These are phyloP conservation scores for Alfaro cultratus DNA, from an alignment of 2,797 vertebrate genomes.

Conservation along the genomic window DNA sequence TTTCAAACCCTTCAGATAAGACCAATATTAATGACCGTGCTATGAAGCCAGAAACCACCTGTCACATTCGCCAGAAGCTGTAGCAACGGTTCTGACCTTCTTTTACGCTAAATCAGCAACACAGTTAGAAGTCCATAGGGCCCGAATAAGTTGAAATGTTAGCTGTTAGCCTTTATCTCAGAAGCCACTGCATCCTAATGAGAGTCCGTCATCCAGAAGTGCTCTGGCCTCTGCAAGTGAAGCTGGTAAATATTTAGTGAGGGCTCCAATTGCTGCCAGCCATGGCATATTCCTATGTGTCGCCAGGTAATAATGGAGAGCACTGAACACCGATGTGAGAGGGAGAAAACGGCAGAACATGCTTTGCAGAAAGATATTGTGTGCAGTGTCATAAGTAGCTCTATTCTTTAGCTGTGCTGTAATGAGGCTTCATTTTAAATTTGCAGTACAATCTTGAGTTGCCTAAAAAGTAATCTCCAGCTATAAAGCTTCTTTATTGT, in stretches of 20 bases:
- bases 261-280: slow-evolving; percentile 60
- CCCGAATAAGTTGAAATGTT: slow-evolving; percentile 34
- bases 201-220: slow-evolving; percentile 53
- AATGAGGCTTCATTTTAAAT: slow-evolving; percentile 41
- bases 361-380: slow-evolving; percentile 32
- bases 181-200: slow-evolving; percentile 58
- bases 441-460: slow-evolving; percentile 5
- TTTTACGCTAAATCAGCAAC: neutral
- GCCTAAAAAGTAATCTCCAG: neutral
- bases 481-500: slow-evolving; percentile 13
- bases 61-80: slow-evolving; percentile 35
- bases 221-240: slow-evolving; percentile 52
- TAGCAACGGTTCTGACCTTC: slow-evolving; percentile 28
- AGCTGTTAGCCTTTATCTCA: slow-evolving; percentile 19
- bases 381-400: slow-evolving; percentile 45
- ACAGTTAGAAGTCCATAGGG: slow-evolving; percentile 22
- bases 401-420: slow-evolving; percentile 24
- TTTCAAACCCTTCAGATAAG: slow-evolving; percentile 42
- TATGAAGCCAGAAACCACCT: slow-evolving; percentile 32
- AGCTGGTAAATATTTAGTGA: slow-evolving; percentile 77
- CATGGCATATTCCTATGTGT: slow-evolving; percentile 67
- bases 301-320: slow-evolving; percentile 64
- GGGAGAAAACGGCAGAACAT: slow-evolving; percentile 49
- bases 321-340: slow-evolving; percentile 50
- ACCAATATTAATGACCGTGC: slow-evolving; percentile 22